Evolutionary conservation across 1,140 invertebrate species (phyloP), one percentile per base, ranked within the genome.

Genomic region (Drosophila parabipectinata): DNA sequence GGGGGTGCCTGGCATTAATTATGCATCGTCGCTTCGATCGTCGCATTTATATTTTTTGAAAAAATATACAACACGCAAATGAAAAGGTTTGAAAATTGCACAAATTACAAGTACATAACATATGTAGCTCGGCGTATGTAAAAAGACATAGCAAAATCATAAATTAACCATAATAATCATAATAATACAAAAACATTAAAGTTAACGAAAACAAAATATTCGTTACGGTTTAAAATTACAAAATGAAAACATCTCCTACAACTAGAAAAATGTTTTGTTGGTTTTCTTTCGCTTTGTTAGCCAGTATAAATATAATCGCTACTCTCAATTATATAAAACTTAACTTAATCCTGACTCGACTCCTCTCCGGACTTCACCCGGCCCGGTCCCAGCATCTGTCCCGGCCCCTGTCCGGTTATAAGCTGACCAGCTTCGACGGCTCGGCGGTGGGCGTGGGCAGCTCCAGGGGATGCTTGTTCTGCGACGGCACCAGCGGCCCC

Each of bases 381-480:
- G 44, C 44, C 44, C 44, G 15, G 15, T 47, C 18, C 44, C 44
- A 47, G 44, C 44, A 21, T 15, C 41, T 15, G 63, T 68, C 77
- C 73, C 74, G 68, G 63, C 54, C 53, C 79, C 82, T 85, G 88
- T 76, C 80, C 79, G 78, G 90, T 95, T 95, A 96, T 93, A 96
- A 95, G 63, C 95, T 96, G 73, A 96, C 95, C 41, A 96, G 93
- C 90, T 96, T 96, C 7, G 94, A 94, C 54, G 95, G 94, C 77
- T 95, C 92, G 72, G 93, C 94, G 37, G 94, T 93, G 72, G 96
- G 95, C 15, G 95, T 95, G 21, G 95, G 95, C 59, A 96, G 92
- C 84, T 96, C 95, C 58, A 92, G 93, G 87, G 93, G 91, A 90
- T 93, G 94, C 77, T 95, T 93, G 87, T 95, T 95, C 85, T 96